Base-by-base conservation (phyloP, 2,113 vertebrate species). In the Phoxinus phoxinus region DNA sequence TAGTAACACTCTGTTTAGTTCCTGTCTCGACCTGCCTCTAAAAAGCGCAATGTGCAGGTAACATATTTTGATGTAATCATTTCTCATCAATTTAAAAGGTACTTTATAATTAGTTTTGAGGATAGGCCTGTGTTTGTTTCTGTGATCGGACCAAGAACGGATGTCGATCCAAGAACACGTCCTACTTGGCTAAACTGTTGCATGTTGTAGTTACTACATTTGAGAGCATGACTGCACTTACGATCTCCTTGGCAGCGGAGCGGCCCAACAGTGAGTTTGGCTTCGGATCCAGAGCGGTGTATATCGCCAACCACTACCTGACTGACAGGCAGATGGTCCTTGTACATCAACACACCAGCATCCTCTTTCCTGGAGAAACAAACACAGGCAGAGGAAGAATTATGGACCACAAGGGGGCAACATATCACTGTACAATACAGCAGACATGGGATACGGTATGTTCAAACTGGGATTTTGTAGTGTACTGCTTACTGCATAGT, bases 271-370 rank as follows among this genome's bases (percentile, higher is more conserved):
- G 96, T 96, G 89, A 99, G 89, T 84, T 97, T 98, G 87, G 97
- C 97, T 90, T 99, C 97, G 6, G 98, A 99, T 19, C 97, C 97
- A 41, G 95, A 92, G 23, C 98, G 93, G 87, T 95, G 92, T 0
- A 95, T 90, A 1, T 99, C 98, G 79, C 97, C 97, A 58, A 98
- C 94, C 3, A 97, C 95, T 53, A 99, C 95, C 87, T 97, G 96
- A 89, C 91, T 96, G 82, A 99, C 96, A 0, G 98, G 98, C 46
- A 99, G 89, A 86, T 99, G 97, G 72, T 99, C 97, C 92, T 99
- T 99, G 90, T 99, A 99, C 19, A 97, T 94, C 86, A 99, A 10
- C 88, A 98, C 91, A 48, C 98, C 98, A 37, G 94, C 79, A 25
- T 99, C 98, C 87, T 98, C 98, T 85, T 92, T 97, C 98, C 98